These are phyloP conservation scores for Nipponacmea schrenckii DNA, from an alignment of 2,888 invertebrate species.

Conservation along the genomic window DNA sequence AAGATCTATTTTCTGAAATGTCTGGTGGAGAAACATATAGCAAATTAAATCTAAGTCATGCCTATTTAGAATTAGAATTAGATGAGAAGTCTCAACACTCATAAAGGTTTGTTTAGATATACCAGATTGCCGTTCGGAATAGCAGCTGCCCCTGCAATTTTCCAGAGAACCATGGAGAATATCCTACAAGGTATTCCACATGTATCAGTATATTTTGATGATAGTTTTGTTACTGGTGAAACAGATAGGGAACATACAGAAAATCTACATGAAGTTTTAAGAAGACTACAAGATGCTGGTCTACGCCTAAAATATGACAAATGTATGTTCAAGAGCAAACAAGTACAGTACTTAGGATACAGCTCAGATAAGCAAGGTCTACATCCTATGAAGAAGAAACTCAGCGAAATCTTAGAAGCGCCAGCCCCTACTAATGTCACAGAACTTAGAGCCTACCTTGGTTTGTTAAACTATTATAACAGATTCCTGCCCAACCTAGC, in stretches of 20 bases:
- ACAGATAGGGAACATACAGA: not conserved
- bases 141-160: slow-evolving; percentile 19
- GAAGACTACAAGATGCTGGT: slow-evolving; percentile 25
- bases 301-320: slow-evolving; percentile 35
- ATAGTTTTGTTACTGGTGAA: slow-evolving; percentile 8
- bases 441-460: slow-evolving; percentile 18
- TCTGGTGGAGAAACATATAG: slow-evolving; percentile 12
- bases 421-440: too few relatives aligned
- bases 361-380: too few relatives aligned
- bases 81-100: slow-evolving; percentile 21
- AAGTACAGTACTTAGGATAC: slow-evolving; percentile 17
- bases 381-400: too few relatives aligned
- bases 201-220: slow-evolving; percentile 9
- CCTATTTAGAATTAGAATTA: slow-evolving; percentile 12
- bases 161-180: slow-evolving; percentile 20
- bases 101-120: slow-evolving; percentile 17
- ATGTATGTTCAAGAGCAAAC: slow-evolving; percentile 38
- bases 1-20: slow-evolving; percentile 10
- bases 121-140: slow-evolving; percentile 17
- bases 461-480: slow-evolving; percentile 47
- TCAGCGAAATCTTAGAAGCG: too few relatives aligned
- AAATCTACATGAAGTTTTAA: not conserved
- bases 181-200: slow-evolving; percentile 14
- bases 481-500: slow-evolving; percentile 44
- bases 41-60: slow-evolving; percentile 14